Conservation (phyloP, 2,113 vertebrate genomes). For the Cheilinus undulatus region DNA sequence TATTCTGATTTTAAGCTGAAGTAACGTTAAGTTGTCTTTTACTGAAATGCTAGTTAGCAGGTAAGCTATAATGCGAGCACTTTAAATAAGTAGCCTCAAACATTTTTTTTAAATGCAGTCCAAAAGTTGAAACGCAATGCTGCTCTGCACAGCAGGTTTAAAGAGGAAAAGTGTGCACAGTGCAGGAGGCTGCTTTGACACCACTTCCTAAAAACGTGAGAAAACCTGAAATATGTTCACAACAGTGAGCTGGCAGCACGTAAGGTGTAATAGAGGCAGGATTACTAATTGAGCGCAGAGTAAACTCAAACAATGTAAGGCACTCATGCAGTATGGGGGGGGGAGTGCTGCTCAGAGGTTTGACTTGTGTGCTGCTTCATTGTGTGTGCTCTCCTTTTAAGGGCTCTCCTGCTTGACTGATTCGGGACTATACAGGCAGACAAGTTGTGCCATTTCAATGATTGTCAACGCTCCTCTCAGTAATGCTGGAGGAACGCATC, state of each 20-base stretch:
- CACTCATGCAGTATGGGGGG: conserved; percentile 20
- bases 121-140: too few species aligned
- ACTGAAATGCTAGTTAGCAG: conserved; percentile 23
- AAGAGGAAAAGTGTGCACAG: background rate
- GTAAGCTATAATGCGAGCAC: conserved; percentile 1
- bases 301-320: background rate
- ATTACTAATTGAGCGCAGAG: background rate
- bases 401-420: conserved; percentile 62
- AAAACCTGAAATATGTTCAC: too few species aligned
- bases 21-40: conserved; percentile 39
- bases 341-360: conserved; percentile 29
- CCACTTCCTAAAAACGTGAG: background rate
- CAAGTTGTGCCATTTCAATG: conserved; percentile 70
- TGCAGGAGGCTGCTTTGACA: conserved; percentile 9
- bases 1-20: conserved; percentile 26
- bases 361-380: conserved; percentile 40
- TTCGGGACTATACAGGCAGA: conserved; percentile 62
- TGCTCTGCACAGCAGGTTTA: too few species aligned
- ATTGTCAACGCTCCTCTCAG: conserved; percentile 58
- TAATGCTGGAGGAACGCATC: conserved; percentile 65
- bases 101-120: background rate
- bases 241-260: background rate
- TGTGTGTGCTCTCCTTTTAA: conserved; percentile 49
- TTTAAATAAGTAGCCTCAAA: background rate
- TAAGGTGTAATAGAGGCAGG: background rate